Base-by-base conservation (phyloP, 2,797 vertebrate species). In the Smutsia temminckii region DNA sequence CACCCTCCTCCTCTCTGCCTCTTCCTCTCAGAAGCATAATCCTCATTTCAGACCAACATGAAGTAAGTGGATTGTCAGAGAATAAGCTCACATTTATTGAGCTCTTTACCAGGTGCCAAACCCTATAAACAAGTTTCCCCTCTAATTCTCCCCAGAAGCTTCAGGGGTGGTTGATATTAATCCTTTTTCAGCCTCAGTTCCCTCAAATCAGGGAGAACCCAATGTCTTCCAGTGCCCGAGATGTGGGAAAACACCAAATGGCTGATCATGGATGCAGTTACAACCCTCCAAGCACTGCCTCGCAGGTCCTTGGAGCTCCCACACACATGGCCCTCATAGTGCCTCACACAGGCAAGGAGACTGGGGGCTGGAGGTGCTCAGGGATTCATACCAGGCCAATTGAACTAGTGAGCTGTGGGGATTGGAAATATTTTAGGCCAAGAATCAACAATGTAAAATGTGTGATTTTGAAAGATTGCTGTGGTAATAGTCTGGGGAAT, bases 61-160 rank as follows among this genome's bases (percentile, higher is more conserved):
- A 79, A 34, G 69, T 25, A 75, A 59, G 68, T 0, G 37, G 61
- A 61, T 79, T 71, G 3, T 59, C 78, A 61, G 85, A 77, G 63
- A 89, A 79, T 23, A 66, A 92, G 61, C 46, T 66, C 40, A 53
- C 27, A 66, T 81, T 92, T 83, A 74, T 72, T 23, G 79, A 74
- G 13, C 20, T 79, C 91, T 89, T 93, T 93, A 91, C 80, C 94
- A 84, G 68, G 61, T 93, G 95, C 92, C 72, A 89, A 88, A 81
- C 37, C 71, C 79, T 57, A 85, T 96, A 95, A 97, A 96, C 90
- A 93, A 83, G 42, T 79, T 89, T 42, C 21, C 17, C 51, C 21
- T 74, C 90, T 77, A 72, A 77, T 78, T 63, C 40, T 85, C 89
- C 63, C 79, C 80, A 95, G 95, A 94, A 94, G 77, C 89, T 32